Conservation (phyloP, 2,888 invertebrate genomes). For the Orgyia antiqua region DNA sequence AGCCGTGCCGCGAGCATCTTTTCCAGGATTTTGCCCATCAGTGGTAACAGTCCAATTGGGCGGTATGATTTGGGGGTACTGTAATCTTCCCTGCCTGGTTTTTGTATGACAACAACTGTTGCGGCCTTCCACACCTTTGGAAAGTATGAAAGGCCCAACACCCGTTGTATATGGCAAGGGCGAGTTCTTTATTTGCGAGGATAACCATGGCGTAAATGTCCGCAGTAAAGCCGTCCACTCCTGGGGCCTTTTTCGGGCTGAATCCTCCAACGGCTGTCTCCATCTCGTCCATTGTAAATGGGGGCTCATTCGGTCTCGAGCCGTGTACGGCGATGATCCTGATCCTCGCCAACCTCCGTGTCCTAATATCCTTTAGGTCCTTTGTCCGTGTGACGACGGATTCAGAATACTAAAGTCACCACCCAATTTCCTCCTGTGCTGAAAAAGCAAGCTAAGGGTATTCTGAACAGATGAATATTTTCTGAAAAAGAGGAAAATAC, state of each 20-base stretch:
- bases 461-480: too few relatives aligned
- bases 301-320: background rate
- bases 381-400: too few relatives aligned
- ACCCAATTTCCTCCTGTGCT: too few relatives aligned
- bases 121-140: background rate
- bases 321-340: too few relatives aligned
- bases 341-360: too few relatives aligned
- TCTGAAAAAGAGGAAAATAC: too few relatives aligned
- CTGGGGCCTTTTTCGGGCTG: background rate
- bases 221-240: background rate
- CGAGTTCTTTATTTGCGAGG: background rate
- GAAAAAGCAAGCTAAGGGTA: too few relatives aligned
- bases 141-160: background rate
- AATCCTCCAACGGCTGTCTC: background rate
- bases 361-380: too few relatives aligned
- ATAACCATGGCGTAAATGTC: background rate
- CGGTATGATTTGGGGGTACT: background rate
- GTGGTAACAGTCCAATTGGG: background rate
- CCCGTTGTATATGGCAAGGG: background rate
- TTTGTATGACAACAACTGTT: background rate
- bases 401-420: too few relatives aligned
- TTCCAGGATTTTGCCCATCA: background rate
- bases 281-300: background rate
- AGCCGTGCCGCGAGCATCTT: background rate
- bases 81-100: background rate